A percentile compares a stretch with the other conserved stretches of the same genome.
Evolutionary conservation across 2,888 invertebrate genomes (phyloP).

Genomic region (Corythucha ciliata): DNA sequence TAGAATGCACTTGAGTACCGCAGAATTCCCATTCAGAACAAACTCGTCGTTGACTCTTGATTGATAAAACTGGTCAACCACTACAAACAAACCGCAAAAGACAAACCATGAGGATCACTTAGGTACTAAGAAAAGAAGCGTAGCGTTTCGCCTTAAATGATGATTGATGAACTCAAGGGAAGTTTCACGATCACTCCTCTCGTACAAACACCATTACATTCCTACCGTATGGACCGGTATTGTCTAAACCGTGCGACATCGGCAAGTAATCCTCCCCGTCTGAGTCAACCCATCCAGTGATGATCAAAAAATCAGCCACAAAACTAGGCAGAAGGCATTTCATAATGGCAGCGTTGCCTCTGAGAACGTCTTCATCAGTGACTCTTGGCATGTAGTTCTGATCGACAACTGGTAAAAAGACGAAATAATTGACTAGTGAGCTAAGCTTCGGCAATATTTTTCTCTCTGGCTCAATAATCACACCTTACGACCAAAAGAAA

Average conservation of each 20-base stretch:
- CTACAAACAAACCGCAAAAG: slow-evolving; percentile 48
- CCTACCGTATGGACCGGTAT: too few species aligned
- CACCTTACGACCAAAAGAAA: too few species aligned
- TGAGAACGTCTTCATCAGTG: slow-evolving; percentile 73
- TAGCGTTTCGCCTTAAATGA: background rate
- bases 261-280: slow-evolving; percentile 44
- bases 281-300: slow-evolving; percentile 65
- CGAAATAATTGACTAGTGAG: too few species aligned
- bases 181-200: background rate
- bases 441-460: too few species aligned
- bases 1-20: slow-evolving; percentile 77
- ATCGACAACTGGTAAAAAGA: slow-evolving; percentile 59
- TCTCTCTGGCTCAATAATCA: too few species aligned
- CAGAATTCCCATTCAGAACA: slow-evolving; percentile 77
- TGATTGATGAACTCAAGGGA: background rate
- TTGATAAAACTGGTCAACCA: slow-evolving; percentile 80
- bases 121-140: background rate
- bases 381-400: slow-evolving; percentile 77
- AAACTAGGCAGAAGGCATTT: slow-evolving; percentile 78
- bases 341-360: slow-evolving; percentile 70
- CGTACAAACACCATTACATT: background rate
- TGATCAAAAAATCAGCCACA: slow-evolving; percentile 73
- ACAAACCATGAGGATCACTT: background rate
- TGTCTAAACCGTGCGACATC: too few species aligned
- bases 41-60: slow-evolving; percentile 83